Conservation (phyloP, 2,797 vertebrate genomes). For the Gila robusta region DNA sequence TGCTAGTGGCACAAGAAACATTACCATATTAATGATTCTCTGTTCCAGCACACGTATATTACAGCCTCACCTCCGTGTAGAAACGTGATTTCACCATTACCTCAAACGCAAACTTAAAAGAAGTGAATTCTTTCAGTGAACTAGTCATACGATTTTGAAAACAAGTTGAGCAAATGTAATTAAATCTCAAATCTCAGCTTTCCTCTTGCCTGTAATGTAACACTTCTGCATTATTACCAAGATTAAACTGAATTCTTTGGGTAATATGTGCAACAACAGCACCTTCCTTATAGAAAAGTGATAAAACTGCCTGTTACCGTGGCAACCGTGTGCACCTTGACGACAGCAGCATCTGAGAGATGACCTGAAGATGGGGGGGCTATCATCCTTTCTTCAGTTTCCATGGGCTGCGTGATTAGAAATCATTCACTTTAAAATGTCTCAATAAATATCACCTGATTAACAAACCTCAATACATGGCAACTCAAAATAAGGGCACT, state of each 20-base stretch:
- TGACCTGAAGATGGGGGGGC: conserved; percentile 26
- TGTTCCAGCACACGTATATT: neutral
- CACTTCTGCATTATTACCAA: conserved; percentile 9
- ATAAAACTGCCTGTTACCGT: conserved; percentile 67
- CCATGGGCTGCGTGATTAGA: conserved; percentile 28
- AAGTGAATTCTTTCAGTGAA: neutral
- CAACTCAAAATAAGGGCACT: neutral
- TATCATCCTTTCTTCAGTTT: conserved; percentile 32
- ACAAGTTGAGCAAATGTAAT: conserved; percentile 30
- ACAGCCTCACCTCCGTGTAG: neutral
- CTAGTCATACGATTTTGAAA: conserved; percentile 24
- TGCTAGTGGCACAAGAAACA: neutral
- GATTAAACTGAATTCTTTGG: conserved; percentile 43
- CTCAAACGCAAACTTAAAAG: neutral
- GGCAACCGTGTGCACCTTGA: conserved; percentile 66
- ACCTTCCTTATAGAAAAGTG: conserved; percentile 40
- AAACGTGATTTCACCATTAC: neutral
- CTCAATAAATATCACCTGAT: neutral
- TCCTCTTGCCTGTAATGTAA: conserved; percentile 3
- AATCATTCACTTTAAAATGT: neutral
- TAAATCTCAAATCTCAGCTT: neutral
- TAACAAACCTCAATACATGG: neutral
- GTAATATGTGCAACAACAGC: conserved; percentile 37
- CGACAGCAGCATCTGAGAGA: conserved; percentile 53
- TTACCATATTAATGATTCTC: neutral